Conservation (phyloP, 2,113 vertebrate species). For the sheep (Ovis aries) region DNA sequence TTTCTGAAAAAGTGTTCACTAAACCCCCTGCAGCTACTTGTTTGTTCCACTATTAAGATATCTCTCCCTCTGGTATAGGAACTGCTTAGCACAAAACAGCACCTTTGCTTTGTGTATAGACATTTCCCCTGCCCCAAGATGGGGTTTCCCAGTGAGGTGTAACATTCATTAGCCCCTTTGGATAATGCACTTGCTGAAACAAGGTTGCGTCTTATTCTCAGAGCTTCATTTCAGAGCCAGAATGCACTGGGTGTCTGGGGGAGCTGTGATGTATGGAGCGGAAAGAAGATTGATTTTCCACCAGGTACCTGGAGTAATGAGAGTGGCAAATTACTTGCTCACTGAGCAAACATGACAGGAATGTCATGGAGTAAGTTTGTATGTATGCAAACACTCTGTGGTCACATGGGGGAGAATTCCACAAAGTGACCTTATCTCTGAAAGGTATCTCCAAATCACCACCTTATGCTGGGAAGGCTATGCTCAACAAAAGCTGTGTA, state of each 20-base stretch:
- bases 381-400: slow-evolving; percentile 75
- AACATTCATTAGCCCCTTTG: slow-evolving; percentile 44
- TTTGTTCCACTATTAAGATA: slow-evolving; percentile 42
- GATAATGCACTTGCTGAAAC: slow-evolving; percentile 16
- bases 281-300: slow-evolving; percentile 80
- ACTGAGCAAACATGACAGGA: slow-evolving; percentile 79
- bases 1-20: slow-evolving; percentile 34
- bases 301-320: slow-evolving; percentile 77
- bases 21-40: neutral
- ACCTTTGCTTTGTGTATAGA: slow-evolving; percentile 38
- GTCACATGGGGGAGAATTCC: slow-evolving; percentile 61
- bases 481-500: slow-evolving; percentile 43
- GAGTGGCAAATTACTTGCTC: slow-evolving; percentile 79
- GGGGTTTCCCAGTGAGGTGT: slow-evolving; percentile 38
- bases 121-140: neutral
- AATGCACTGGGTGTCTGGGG: slow-evolving; percentile 59
- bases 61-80: neutral
- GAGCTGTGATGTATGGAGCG: slow-evolving; percentile 76
- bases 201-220: slow-evolving; percentile 15
- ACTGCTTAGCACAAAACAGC: slow-evolving; percentile 28
- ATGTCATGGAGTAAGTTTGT: slow-evolving; percentile 77
- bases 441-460: slow-evolving; percentile 54
- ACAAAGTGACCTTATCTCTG: slow-evolving; percentile 72
- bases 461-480: slow-evolving; percentile 34
- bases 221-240: slow-evolving; percentile 58